These are phyloP conservation scores for Saguinus midas DNA, from an alignment of 2,113 vertebrate genomes.

Conservation along the genomic window DNA sequence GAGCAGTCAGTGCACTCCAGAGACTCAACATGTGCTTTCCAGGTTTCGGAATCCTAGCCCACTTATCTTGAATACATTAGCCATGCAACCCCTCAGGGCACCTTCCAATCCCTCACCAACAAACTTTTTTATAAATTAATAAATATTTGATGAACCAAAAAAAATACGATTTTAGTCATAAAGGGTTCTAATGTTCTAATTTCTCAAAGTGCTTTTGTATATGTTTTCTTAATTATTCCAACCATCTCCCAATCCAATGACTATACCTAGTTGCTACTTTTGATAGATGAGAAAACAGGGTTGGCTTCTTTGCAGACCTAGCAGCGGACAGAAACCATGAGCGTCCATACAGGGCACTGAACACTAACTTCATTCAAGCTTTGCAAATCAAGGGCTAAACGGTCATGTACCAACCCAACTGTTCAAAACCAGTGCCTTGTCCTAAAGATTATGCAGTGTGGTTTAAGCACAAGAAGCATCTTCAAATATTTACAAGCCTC, in stretches of 20 bases:
- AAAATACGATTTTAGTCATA: neutral
- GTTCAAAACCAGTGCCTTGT: neutral
- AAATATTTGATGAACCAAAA: neutral
- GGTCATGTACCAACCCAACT: neutral
- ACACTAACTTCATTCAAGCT: neutral
- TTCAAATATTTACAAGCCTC: constrained; percentile 9
- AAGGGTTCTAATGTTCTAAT: neutral
- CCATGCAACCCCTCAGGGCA: neutral
- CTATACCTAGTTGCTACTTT: neutral
- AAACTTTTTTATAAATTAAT: constrained; percentile 1
- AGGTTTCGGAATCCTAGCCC: neutral
- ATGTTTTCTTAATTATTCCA: neutral
- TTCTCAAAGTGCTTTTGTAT: neutral
- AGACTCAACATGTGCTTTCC: rapidly evolving
- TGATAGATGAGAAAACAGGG: neutral
- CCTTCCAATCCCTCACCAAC: neutral
- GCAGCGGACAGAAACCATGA: neutral
- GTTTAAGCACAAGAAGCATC: neutral
- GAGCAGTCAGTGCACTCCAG: rapidly evolving
- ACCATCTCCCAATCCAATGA: no score
- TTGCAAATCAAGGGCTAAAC: neutral
- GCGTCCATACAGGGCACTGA: neutral
- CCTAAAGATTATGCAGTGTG: neutral
- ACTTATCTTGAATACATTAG: neutral
- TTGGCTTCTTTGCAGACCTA: neutral